Evolutionary conservation across 1,140 invertebrate genomes (phyloP).

Genomic region (Dinoponera quadriceps): DNA sequence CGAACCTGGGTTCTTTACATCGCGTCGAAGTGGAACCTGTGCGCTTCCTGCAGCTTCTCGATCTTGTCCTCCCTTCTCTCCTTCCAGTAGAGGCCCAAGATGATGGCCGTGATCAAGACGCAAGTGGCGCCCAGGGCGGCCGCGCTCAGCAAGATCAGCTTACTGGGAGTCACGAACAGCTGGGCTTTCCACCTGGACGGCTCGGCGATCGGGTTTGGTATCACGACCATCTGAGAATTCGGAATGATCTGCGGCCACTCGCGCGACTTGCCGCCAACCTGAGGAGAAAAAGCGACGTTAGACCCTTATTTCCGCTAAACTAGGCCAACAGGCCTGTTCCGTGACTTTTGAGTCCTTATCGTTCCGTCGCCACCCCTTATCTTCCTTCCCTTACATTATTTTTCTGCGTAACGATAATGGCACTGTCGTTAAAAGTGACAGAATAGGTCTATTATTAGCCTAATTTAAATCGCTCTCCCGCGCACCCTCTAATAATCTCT

Average conservation of each 20-base stretch:
- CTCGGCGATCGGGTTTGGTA: slow-evolving; percentile 93
- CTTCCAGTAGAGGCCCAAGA: slow-evolving; percentile 96
- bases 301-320: too few species aligned
- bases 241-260: slow-evolving; percentile 98
- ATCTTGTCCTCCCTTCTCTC: slow-evolving; percentile 96
- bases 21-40: slow-evolving; percentile 94
- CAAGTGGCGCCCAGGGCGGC: slow-evolving; percentile 95
- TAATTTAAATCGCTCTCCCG: too few species aligned
- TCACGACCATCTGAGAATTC: slow-evolving; percentile 98
- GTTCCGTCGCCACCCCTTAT: too few species aligned
- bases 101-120: slow-evolving; percentile 93
- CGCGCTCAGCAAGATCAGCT: slow-evolving; percentile 96
- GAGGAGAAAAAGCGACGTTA: neutral
- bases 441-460: too few species aligned
- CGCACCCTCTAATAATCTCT: too few species aligned
- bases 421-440: too few species aligned
- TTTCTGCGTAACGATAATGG: too few species aligned
- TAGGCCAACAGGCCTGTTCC: too few species aligned
- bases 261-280: slow-evolving; percentile 85
- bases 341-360: too few species aligned
- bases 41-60: slow-evolving; percentile 94
- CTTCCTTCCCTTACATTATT: too few species aligned
- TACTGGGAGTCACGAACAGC: slow-evolving; percentile 98
- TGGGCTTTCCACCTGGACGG: slow-evolving; percentile 95
- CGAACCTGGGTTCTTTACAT: slow-evolving; percentile 86